Evolutionary conservation across 2,797 vertebrate species (phyloP).

Genomic region (Xerus rutilus): DNA sequence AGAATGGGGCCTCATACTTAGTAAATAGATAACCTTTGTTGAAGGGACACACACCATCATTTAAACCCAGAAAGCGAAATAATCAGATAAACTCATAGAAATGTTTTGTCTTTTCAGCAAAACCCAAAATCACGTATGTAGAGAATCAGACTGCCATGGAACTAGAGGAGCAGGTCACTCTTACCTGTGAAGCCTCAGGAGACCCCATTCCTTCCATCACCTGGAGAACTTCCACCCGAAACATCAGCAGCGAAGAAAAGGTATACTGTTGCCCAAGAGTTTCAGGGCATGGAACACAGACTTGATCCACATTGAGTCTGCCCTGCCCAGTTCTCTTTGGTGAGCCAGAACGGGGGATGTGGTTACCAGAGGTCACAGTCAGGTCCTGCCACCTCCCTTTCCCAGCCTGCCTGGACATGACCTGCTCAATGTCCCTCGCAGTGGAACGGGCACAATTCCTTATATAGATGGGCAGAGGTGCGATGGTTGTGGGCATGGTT

Average conservation of each 20-base stretch:
- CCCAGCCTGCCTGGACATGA: background rate
- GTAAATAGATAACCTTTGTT: background rate
- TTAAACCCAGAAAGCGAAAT: background rate
- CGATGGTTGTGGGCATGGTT: background rate
- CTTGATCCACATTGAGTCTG: background rate
- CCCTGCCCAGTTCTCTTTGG: constrained; percentile 55
- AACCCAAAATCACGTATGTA: constrained; percentile 97
- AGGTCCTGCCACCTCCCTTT: background rate
- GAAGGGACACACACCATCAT: background rate
- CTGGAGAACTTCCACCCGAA: constrained; percentile 93
- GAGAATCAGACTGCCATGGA: constrained; percentile 96
- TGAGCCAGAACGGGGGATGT: constrained; percentile 25
- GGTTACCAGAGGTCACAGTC: background rate
- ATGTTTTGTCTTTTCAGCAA: constrained; percentile 89
- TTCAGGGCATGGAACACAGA: background rate
- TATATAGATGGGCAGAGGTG: background rate
- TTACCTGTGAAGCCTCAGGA: constrained; percentile 97
- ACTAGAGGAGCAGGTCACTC: constrained; percentile 95
- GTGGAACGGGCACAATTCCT: background rate
- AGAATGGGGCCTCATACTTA: background rate
- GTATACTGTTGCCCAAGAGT: constrained; percentile 86
- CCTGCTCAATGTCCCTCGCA: background rate
- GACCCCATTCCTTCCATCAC: constrained; percentile 98
- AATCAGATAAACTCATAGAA: constrained; percentile 51
- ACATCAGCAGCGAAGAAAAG: constrained; percentile 98